Conservation (phyloP, 2,113 vertebrate species). For the Neofelis nebulosa region DNA sequence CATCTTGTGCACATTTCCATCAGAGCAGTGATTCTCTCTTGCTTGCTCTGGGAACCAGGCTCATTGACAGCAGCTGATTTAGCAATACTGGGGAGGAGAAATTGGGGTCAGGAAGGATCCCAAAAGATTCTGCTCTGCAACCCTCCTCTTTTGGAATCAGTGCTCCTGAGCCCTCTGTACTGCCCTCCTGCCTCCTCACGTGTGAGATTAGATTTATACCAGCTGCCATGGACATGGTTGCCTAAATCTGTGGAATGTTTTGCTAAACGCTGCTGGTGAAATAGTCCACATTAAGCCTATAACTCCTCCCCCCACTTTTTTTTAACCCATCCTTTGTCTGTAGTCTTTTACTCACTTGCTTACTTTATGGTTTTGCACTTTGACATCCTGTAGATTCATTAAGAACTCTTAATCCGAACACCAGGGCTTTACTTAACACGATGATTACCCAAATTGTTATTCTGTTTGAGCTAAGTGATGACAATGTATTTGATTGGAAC, state of each 20-base stretch:
- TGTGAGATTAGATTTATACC: constrained; percentile 57
- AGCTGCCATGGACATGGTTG: constrained; percentile 53
- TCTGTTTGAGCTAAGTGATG: constrained; percentile 61
- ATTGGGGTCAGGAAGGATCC: background rate
- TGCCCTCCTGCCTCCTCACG: background rate
- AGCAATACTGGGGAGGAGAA: background rate
- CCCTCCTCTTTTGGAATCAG: background rate
- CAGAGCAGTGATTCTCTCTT: background rate
- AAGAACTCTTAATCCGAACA: constrained; percentile 32
- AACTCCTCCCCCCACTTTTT: background rate
- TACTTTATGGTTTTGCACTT: constrained; percentile 49
- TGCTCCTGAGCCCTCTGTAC: background rate
- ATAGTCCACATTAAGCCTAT: background rate
- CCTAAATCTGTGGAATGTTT: constrained; percentile 64
- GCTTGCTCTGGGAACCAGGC: background rate
- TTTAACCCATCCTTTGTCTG: background rate
- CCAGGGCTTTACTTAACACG: background rate
- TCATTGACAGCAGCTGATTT: background rate
- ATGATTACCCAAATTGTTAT: constrained; percentile 52
- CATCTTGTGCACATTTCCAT: background rate
- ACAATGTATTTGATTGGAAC: constrained; percentile 59
- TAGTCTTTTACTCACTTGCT: constrained; percentile 28
- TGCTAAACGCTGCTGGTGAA: constrained; percentile 24
- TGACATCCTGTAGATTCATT: constrained; percentile 49
- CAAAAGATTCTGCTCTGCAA: background rate